phyloP scores from a whole-genome alignment of 2,113 vertebrate species.

The Neogale vison region DNA sequence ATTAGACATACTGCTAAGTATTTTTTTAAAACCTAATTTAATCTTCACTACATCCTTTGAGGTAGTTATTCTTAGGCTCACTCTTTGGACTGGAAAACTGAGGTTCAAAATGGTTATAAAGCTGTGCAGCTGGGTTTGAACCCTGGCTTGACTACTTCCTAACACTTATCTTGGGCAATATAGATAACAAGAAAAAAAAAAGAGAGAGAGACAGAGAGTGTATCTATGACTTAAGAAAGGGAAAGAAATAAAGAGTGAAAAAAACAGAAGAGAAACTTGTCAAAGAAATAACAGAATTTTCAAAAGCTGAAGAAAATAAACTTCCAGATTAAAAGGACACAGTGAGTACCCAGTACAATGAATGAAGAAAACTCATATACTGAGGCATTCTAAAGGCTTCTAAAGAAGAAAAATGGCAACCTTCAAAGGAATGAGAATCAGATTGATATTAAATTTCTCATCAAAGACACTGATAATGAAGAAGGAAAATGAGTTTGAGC shows the following conservation, averaged over 20 bases:
- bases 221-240: background rate
- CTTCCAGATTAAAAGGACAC: background rate
- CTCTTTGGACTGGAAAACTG: background rate
- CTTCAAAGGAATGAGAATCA: background rate
- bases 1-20: background rate
- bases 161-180: background rate
- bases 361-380: background rate
- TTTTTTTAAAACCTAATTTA: background rate
- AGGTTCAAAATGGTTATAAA: conserved; percentile 10
- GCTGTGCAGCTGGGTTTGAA: background rate
- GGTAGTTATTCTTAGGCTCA: background rate
- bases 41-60: background rate
- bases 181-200: conserved; percentile 9
- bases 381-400: background rate
- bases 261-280: background rate
- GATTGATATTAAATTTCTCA: background rate
- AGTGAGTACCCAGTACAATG: background rate
- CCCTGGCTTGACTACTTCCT: background rate
- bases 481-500: conserved; percentile 26
- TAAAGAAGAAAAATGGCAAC: background rate
- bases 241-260: background rate
- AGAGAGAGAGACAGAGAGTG: background rate
- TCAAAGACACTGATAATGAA: background rate
- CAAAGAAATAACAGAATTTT: background rate
- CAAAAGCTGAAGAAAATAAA: conserved; percentile 24